A percentile compares a stretch with the other conserved stretches of the same genome.
Evolutionary conservation across 2,113 vertebrate genomes (phyloP).

Genomic region (Crotalus helleri): DNA sequence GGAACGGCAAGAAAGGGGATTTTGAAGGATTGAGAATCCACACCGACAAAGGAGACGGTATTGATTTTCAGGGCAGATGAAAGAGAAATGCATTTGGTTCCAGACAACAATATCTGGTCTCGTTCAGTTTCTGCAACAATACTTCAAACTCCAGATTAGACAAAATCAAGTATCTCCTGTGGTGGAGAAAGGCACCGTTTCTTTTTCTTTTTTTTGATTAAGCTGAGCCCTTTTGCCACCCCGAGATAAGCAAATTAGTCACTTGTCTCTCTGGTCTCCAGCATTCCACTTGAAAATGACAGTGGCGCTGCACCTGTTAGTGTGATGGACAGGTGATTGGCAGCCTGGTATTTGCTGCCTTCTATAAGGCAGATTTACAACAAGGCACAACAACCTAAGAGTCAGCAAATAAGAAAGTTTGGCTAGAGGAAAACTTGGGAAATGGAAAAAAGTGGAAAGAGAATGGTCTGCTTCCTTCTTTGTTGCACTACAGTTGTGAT

Average conservation of each 20-base stretch:
- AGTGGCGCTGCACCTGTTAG: slow-evolving; percentile 66
- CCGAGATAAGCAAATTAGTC: slow-evolving; percentile 58
- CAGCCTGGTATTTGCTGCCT: slow-evolving; percentile 49
- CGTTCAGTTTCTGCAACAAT: slow-evolving; percentile 17
- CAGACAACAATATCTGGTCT: slow-evolving; percentile 21
- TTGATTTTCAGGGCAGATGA: background rate
- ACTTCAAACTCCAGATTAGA: slow-evolving; percentile 39
- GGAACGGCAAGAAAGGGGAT: fast-evolving
- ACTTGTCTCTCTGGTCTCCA: slow-evolving; percentile 61
- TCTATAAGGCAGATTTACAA: slow-evolving; percentile 59
- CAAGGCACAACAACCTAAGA: slow-evolving; percentile 50
- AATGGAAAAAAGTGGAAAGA: background rate
- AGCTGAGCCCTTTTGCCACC: slow-evolving; percentile 47
- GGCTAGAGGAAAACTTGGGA: slow-evolving; percentile 19
- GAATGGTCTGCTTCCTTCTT: background rate
- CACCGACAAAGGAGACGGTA: background rate
- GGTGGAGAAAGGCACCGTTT: slow-evolving; percentile 26
- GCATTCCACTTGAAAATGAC: slow-evolving; percentile 53
- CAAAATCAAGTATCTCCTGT: slow-evolving; percentile 26
- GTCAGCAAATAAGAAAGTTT: slow-evolving; percentile 48
- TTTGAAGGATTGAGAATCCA: slow-evolving; percentile 21
- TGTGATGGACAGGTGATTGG: slow-evolving; percentile 60
- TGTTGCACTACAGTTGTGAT: background rate
- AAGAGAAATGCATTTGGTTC: slow-evolving; percentile 1
- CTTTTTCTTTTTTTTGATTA: slow-evolving; percentile 38